A percentile compares a stretch with the other conserved stretches of the same genome.
Conservation (phyloP, 2,888 invertebrate species). For the Monopis laevigella region DNA sequence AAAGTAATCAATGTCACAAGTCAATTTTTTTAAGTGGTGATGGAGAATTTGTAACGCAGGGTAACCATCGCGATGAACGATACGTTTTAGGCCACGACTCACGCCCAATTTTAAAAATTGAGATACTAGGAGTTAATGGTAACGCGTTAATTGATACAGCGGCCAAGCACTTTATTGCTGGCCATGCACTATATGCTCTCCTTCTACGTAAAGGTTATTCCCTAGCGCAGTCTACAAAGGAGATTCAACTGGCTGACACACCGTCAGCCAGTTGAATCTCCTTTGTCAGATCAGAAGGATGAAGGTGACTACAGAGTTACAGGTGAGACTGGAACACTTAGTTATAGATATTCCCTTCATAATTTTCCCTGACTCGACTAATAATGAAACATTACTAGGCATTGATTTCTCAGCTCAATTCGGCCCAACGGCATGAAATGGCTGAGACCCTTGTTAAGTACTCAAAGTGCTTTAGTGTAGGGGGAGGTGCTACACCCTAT, state of each 20-base stretch:
- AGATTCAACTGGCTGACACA: slow-evolving; percentile 11
- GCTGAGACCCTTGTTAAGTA: background rate
- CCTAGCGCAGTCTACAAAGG: background rate
- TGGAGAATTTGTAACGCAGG: slow-evolving; percentile 1
- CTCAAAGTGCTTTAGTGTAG: slow-evolving; percentile 14
- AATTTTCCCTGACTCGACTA: slow-evolving; percentile 8
- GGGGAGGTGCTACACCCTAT: slow-evolving; percentile 17
- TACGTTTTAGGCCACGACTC: background rate
- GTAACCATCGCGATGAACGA: slow-evolving; percentile 11
- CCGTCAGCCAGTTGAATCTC: too few species aligned
- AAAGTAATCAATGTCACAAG: slow-evolving; percentile 13
- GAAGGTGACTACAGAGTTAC: slow-evolving; percentile 1
- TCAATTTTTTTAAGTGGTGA: slow-evolving; percentile 9
- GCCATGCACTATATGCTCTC: slow-evolving; percentile 12
- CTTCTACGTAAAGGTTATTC: slow-evolving; percentile 8
- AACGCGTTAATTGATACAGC: slow-evolving; percentile 13
- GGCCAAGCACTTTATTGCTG: slow-evolving; percentile 15
- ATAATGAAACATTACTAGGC: slow-evolving; percentile 17
- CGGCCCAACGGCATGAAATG: background rate
- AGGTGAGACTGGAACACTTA: background rate
- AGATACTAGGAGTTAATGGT: slow-evolving; percentile 8
- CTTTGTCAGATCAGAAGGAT: background rate
- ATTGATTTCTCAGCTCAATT: slow-evolving; percentile 15
- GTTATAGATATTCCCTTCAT: slow-evolving; percentile 7
- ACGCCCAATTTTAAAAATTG: slow-evolving; percentile 1